These are phyloP conservation scores for Porites lutea DNA, from an alignment of 64 coral and sea anemone genomes.

Conservation along the genomic window DNA sequence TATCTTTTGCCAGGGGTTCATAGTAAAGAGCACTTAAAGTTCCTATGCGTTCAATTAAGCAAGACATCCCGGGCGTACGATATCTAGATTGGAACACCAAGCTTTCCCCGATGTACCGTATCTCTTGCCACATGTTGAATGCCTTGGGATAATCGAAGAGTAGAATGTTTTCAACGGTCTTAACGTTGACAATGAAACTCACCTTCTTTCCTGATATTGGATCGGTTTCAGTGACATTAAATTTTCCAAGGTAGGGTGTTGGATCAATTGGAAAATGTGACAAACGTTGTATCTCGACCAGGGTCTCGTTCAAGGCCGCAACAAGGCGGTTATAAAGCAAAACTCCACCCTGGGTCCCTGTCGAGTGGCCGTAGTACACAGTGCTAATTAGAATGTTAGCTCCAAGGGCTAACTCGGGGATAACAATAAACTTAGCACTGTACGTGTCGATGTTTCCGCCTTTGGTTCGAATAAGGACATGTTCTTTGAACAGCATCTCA, in stretches of 20 bases:
- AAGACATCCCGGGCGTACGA: not conserved
- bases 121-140: not conserved
- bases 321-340: slow-evolving; percentile 10
- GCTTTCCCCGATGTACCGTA: slow-evolving; percentile 16
- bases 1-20: slow-evolving; percentile 10
- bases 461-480: not conserved
- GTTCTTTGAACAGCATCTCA: slow-evolving; percentile 36
- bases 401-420: not conserved
- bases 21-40: slow-evolving; percentile 11
- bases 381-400: not conserved
- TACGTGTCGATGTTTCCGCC: not conserved
- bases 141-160: not conserved
- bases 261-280: slow-evolving; percentile 27
- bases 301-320: slow-evolving; percentile 37
- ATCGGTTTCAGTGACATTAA: not conserved
- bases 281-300: slow-evolving; percentile 17
- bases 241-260: slow-evolving; percentile 29
- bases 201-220: not conserved
- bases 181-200: not conserved
- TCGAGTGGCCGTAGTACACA: not conserved
- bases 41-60: not conserved
- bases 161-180: not conserved
- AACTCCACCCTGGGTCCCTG: not conserved
- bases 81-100: slow-evolving; percentile 37
- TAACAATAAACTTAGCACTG: not conserved